A percentile compares a stretch with the other conserved stretches of the same genome.
These are phyloP conservation scores for Myoxocephalus aenaeus DNA, from an alignment of 2,797 vertebrate genomes.

Conservation along the genomic window DNA sequence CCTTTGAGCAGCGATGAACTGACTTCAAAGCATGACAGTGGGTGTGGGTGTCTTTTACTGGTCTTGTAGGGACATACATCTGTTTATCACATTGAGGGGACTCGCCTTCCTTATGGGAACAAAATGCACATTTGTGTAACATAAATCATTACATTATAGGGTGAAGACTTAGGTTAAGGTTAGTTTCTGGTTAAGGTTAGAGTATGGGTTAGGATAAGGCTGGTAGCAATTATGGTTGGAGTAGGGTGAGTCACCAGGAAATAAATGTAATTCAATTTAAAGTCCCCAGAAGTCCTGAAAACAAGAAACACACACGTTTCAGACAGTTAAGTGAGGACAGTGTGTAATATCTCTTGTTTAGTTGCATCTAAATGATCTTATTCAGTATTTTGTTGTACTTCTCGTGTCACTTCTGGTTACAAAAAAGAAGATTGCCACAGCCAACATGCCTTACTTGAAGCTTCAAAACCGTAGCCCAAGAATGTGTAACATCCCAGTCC, in stretches of 20 bases:
- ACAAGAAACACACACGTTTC: background rate
- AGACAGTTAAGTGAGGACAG: slow-evolving; percentile 13
- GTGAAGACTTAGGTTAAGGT: background rate
- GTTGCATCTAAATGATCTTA: background rate
- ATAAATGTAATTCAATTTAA: too few species aligned
- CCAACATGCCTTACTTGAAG: background rate
- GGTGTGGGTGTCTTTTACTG: background rate
- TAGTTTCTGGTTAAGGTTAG: background rate
- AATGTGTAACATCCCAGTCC: background rate
- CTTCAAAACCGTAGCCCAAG: background rate
- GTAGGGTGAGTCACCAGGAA: too few species aligned
- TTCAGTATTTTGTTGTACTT: background rate
- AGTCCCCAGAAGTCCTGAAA: too few species aligned
- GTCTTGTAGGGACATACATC: background rate
- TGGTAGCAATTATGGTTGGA: too few species aligned
- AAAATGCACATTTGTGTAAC: background rate
- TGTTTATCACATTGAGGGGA: background rate
- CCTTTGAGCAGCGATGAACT: slow-evolving; percentile 43
- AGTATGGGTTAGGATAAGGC: background rate
- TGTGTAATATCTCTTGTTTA: slow-evolving; percentile 22
- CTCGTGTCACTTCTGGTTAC: background rate
- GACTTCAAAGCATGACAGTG: slow-evolving; percentile 46
- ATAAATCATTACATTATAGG: background rate
- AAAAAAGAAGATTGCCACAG: background rate
- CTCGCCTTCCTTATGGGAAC: background rate